Evolutionary conservation across 2,113 vertebrate species (phyloP), one percentile per base, ranked within the genome.

Genomic region (Malurus alboscapulatus): DNA sequence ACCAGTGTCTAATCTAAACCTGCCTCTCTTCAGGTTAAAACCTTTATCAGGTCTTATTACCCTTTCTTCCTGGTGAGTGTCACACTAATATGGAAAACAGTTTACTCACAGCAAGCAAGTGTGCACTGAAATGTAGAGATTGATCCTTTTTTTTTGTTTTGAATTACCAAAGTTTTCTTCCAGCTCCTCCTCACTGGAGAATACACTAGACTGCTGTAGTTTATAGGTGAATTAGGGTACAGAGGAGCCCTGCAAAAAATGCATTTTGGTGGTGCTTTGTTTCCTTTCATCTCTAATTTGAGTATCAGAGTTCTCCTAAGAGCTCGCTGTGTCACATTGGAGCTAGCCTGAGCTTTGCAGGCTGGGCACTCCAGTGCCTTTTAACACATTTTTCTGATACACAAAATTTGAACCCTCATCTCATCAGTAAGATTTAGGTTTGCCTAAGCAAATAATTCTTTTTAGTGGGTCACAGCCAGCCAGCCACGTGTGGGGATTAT

Each of bases 391-490:
- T 91, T 94, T 50, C 51, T 76, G 61, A 30, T 21, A 19, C 7
- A 53, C 30, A 57, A 40, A 61, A 83, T 73, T n/a, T 24, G 38
- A 94, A 29, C 48, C 22, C 32, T 73, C 14, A 27, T 79, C 36
- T 87, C 32, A 6, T 66, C 73, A 79, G 54, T 53, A 83, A 77
- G 26, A 67, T 69, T 90, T 66, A 51, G 29, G 38, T 90, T 90
- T 84, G 25, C 51, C 86, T 95, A 48, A 92, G 58, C 38, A 83
- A 90, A 61, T 91, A 68, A 75, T 79, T 74, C n/a, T 69, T 40
- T 73, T 66, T 69, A 83, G 62, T 87, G 74, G 57, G 57, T 50
- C 59, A 42, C 36, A 65, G 53, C 57, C 61, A 88, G 30, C 8
- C 69, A 59, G 24, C 32, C 45, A 29, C 0, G 0, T 68, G 22